Conservation (phyloP, 1,140 invertebrate species). For the Pseudomyrmex flavicornis region DNA sequence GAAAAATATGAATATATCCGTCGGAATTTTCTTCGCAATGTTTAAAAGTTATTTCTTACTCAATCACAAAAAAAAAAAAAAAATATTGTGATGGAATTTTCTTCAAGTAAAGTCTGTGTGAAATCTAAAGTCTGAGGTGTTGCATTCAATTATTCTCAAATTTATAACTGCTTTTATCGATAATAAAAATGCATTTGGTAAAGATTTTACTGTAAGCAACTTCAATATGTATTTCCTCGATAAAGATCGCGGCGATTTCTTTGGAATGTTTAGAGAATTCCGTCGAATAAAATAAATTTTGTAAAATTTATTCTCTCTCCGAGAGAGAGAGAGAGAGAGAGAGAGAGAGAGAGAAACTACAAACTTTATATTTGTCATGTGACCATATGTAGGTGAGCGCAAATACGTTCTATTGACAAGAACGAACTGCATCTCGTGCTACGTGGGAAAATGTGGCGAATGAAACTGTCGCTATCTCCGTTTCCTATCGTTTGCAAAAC, state of each 20-base stretch:
- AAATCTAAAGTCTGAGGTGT: too few relatives aligned
- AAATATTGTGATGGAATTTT: too few relatives aligned
- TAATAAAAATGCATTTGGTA: not conserved
- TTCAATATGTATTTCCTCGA: too few relatives aligned
- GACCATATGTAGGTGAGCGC: not conserved
- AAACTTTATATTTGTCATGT: constrained; percentile 47
- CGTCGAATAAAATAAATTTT: not conserved
- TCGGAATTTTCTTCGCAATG: too few relatives aligned
- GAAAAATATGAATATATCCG: too few relatives aligned
- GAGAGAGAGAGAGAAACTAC: constrained; percentile 7
- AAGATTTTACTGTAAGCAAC: constrained; percentile 8
- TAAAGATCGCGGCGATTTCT: not conserved
- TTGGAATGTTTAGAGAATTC: not conserved
- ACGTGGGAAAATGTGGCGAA: constrained; percentile 24
- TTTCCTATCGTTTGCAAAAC: not conserved
- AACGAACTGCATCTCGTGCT: not conserved
- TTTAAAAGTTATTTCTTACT: too few relatives aligned
- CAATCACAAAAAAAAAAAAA: too few relatives aligned
- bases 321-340: too few relatives aligned
- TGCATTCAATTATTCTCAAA: not conserved
- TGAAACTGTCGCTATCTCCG: not conserved
- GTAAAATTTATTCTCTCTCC: too few relatives aligned
- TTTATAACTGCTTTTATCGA: not conserved
- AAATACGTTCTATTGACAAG: constrained; percentile 52
- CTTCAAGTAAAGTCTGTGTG: too few relatives aligned